Evolutionary conservation across 2,113 vertebrate genomes (phyloP).

Genomic region (Apus apus): DNA sequence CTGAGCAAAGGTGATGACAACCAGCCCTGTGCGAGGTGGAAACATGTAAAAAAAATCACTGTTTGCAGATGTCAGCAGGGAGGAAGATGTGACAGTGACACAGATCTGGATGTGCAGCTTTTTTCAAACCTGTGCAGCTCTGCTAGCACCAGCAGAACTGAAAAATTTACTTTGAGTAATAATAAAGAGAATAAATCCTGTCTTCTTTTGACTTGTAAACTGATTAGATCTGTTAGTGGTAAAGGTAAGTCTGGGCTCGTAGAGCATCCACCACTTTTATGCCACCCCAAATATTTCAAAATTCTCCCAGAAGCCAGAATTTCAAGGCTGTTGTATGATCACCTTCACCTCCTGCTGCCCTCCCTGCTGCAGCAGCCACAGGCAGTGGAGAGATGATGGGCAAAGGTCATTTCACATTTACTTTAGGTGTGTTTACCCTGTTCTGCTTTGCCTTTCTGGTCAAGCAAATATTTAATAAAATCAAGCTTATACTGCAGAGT

Average conservation of each 20-base stretch:
- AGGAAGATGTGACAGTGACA: neutral
- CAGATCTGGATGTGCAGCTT: neutral
- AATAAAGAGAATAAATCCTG: neutral
- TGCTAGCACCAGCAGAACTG: rapidly evolving
- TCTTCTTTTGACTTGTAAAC: neutral
- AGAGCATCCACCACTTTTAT: neutral
- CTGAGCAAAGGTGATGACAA: neutral
- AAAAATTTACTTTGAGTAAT: neutral
- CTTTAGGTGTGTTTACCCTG: slow-evolving; percentile 50
- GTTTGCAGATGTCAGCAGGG: neutral
- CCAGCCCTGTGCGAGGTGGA: neutral
- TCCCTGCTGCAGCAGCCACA: neutral
- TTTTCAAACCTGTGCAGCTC: neutral
- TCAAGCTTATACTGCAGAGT: slow-evolving; percentile 35
- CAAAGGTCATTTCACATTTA: slow-evolving; percentile 61
- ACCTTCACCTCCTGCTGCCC: slow-evolving; percentile 5
- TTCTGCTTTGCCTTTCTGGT: slow-evolving; percentile 56
- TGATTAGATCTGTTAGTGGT: neutral
- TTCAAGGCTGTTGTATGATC: neutral
- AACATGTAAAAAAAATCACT: neutral
- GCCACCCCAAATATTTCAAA: slow-evolving; percentile 1
- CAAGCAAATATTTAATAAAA: slow-evolving; percentile 73
- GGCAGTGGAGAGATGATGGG: neutral
- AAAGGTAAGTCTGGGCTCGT: neutral
- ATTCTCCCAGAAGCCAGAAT: neutral